Conservation (phyloP, 2,888 invertebrate species). For the Tinea pellionella region DNA sequence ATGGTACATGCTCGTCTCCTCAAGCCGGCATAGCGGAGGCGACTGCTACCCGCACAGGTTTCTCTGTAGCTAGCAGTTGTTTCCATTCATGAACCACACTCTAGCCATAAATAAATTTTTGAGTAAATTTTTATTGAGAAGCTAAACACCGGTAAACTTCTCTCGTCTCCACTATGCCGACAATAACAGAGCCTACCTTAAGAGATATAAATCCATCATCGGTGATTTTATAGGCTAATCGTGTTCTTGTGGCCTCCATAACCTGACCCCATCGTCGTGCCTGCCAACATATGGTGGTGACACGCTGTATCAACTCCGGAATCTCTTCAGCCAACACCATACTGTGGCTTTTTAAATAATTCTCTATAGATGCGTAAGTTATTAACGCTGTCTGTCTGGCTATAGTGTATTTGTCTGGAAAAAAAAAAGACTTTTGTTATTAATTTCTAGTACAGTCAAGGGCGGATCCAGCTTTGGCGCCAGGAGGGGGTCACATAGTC, state of each 20-base stretch:
- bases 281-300: conserved; percentile 20
- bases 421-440: not conserved
- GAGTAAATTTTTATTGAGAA: too few relatives aligned
- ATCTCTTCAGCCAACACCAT: conserved; percentile 21
- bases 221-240: conserved; percentile 36
- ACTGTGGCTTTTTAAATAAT: not conserved
- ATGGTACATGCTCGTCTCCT: too few relatives aligned
- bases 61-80: too few relatives aligned
- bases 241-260: conserved; percentile 37
- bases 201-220: conserved; percentile 30
- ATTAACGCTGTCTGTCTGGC: not conserved
- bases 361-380: not conserved
- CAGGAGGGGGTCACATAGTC: too few relatives aligned
- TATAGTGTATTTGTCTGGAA: not conserved
- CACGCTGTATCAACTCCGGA: conserved; percentile 27
- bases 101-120: too few relatives aligned
- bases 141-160: too few relatives aligned
- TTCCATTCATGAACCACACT: too few relatives aligned
- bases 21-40: too few relatives aligned
- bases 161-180: too few relatives aligned
- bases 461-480: too few relatives aligned
- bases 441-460: not conserved
- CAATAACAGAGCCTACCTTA: too few relatives aligned
- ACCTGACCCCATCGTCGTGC: conserved; percentile 33
- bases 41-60: too few relatives aligned